These are phyloP conservation scores for Endotricha flammealis DNA, from an alignment of 2,888 invertebrate genomes.

Conservation along the genomic window DNA sequence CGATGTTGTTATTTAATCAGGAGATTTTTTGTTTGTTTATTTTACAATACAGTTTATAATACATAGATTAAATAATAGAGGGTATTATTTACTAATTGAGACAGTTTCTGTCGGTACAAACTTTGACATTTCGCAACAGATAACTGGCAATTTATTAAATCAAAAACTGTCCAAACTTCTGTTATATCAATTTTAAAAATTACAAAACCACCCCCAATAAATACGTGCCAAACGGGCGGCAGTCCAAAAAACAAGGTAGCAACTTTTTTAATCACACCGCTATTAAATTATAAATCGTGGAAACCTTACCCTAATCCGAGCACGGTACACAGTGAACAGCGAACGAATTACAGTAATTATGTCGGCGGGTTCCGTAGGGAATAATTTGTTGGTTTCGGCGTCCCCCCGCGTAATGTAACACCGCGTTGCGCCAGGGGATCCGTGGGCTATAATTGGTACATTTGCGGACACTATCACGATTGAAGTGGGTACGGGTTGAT, in stretches of 20 bases:
- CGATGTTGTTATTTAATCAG: too few species aligned
- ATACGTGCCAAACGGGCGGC: slow-evolving; percentile 2
- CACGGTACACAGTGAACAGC: slow-evolving; percentile 38
- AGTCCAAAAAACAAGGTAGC: slow-evolving; percentile 4
- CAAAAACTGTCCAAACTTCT: too few species aligned
- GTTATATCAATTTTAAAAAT: too few species aligned
- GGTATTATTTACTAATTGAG: too few species aligned
- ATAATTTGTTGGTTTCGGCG: slow-evolving; percentile 51
- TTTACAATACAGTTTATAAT: too few species aligned
- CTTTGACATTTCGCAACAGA: too few species aligned
- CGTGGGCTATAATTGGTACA: slow-evolving; percentile 6
- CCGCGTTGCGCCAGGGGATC: slow-evolving; percentile 21
- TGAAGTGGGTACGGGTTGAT: too few species aligned
- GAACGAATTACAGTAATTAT: slow-evolving; percentile 64
- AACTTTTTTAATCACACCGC: slow-evolving; percentile 13
- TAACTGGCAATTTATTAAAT: too few species aligned
- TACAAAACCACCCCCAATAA: too few species aligned
- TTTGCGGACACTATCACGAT: slow-evolving; percentile 5
- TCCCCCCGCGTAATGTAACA: slow-evolving; percentile 54
- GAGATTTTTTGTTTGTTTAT: too few species aligned
- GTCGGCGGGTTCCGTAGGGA: slow-evolving; percentile 45
- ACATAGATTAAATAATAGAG: too few species aligned
- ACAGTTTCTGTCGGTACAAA: too few species aligned
- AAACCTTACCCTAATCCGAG: slow-evolving; percentile 20
- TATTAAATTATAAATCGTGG: slow-evolving; percentile 22